Evolutionary conservation across 2,797 vertebrate genomes (phyloP).

Genomic region (Parotocinclus haroldoi): DNA sequence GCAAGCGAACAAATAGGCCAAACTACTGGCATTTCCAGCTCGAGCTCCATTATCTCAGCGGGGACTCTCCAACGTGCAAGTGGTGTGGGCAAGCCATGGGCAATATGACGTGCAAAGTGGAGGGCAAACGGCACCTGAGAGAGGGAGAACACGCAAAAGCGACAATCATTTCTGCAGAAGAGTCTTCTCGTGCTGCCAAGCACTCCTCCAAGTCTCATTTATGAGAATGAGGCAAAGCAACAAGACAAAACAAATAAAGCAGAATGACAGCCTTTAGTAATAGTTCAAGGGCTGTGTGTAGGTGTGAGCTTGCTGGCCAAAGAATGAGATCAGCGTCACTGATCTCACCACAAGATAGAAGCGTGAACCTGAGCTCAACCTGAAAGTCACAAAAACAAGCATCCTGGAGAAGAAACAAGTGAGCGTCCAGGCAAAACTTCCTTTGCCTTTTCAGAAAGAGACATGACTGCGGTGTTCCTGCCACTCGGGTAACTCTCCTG

Average conservation of each 20-base stretch:
- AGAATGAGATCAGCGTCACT: slow-evolving; percentile 72
- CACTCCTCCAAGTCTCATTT: slow-evolving; percentile 31
- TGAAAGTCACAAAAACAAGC: slow-evolving; percentile 37
- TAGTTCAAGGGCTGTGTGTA: not conserved
- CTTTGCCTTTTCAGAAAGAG: slow-evolving; percentile 7
- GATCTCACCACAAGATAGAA: slow-evolving; percentile 73
- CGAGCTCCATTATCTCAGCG: slow-evolving; percentile 74
- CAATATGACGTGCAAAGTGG: slow-evolving; percentile 60
- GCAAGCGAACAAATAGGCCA: slow-evolving; percentile 77
- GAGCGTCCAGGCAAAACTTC: slow-evolving; percentile 13
- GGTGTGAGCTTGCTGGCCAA: slow-evolving; percentile 38
- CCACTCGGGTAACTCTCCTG: slow-evolving; percentile 32
- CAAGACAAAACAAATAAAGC: slow-evolving; percentile 34
- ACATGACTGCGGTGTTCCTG: slow-evolving; percentile 3
- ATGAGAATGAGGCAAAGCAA: not conserved
- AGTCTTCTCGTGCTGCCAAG: slow-evolving; percentile 27
- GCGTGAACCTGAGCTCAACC: slow-evolving; percentile 41
- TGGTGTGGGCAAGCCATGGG: slow-evolving; percentile 46
- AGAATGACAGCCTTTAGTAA: slow-evolving; percentile 6
- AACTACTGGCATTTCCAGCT: slow-evolving; percentile 68
- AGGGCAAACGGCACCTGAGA: slow-evolving; percentile 46
- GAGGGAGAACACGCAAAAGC: slow-evolving; percentile 28
- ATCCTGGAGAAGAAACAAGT: not conserved
- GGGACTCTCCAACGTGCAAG: slow-evolving; percentile 60
- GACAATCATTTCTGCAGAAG: slow-evolving; percentile 50